Conservation (phyloP, 1,140 invertebrate species). For the Atta colombica region DNA sequence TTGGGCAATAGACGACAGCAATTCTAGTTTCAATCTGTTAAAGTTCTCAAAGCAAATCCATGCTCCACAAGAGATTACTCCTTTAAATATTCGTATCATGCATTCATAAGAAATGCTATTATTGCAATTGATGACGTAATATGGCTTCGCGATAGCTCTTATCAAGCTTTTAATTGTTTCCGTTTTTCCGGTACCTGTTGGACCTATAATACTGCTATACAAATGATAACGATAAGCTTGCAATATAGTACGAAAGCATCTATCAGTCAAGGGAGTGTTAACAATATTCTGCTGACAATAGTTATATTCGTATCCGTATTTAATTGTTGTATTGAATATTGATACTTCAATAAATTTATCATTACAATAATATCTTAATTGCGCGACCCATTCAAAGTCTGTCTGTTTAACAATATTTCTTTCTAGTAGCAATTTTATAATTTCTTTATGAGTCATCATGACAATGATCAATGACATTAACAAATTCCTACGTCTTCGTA, state of each 20-base stretch:
- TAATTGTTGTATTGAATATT: conserved; percentile 93
- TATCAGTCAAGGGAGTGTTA: conserved; percentile 96
- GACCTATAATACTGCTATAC: conserved; percentile 89
- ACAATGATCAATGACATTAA: conserved; percentile 88
- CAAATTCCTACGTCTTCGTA: conserved; percentile 87
- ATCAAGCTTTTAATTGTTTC: conserved; percentile 91
- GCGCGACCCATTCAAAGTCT: conserved; percentile 97
- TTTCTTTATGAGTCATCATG: conserved; percentile 89
- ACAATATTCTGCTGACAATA: conserved; percentile 94
- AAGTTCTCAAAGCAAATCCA: conserved; percentile 93
- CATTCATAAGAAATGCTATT: conserved; percentile 89
- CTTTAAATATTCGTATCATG: conserved; percentile 88
- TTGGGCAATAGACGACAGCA: conserved; percentile 86
- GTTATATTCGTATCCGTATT: conserved; percentile 93
- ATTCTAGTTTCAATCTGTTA: conserved; percentile 88
- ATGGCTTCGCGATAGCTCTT: conserved; percentile 89
- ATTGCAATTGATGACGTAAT: conserved; percentile 90
- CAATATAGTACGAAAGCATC: conserved; percentile 96
- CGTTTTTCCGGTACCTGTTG: conserved; percentile 90
- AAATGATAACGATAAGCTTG: conserved; percentile 91
- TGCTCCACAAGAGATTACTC: conserved; percentile 89
- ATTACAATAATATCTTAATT: conserved; percentile 94
- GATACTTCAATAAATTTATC: conserved; percentile 91
- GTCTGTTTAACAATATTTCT: conserved; percentile 85
- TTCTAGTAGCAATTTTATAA: conserved; percentile 87